Percentiles rank a stretch among this genome's conserved stretches.
Evolutionary conservation across 2,888 invertebrate species (phyloP).

Genomic region (Parthenolecanium corni): DNA sequence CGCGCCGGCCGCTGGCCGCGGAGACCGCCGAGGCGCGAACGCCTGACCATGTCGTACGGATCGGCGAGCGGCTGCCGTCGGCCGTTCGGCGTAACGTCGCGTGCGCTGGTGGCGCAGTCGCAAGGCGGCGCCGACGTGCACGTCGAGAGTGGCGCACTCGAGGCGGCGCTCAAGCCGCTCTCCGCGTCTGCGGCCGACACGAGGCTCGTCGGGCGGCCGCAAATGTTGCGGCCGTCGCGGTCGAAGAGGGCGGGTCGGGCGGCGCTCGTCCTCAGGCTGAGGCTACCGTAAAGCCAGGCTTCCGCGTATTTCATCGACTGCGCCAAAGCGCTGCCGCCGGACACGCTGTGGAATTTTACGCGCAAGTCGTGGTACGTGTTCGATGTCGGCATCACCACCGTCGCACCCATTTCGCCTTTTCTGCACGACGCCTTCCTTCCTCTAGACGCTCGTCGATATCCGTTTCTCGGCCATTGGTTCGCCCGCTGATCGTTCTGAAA

Average conservation of each 20-base stretch:
- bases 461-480: slow-evolving; percentile 8
- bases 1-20: slow-evolving; percentile 31
- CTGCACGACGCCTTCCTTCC: background rate
- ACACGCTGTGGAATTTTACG: slow-evolving; percentile 37
- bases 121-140: slow-evolving; percentile 7
- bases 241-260: slow-evolving; percentile 8
- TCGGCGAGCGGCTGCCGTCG: slow-evolving; percentile 40
- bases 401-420: slow-evolving; percentile 13
- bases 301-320: slow-evolving; percentile 77
- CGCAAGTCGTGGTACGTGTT: slow-evolving; percentile 30
- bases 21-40: slow-evolving; percentile 48
- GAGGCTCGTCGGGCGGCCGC: slow-evolving; percentile 8
- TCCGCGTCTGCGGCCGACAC: too few species aligned
- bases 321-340: slow-evolving; percentile 58
- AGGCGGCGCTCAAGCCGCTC: background rate
- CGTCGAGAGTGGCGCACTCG: slow-evolving; percentile 17
- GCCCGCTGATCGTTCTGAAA: slow-evolving; percentile 11
- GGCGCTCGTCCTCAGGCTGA: slow-evolving; percentile 7
- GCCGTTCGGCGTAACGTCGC: slow-evolving; percentile 8
- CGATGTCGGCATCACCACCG: slow-evolving; percentile 15
- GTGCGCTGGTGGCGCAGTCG: too few species aligned
- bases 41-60: slow-evolving; percentile 73
- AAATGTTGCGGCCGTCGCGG: slow-evolving; percentile 41
- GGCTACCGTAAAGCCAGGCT: slow-evolving; percentile 67
- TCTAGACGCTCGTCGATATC: background rate